These are phyloP conservation scores for Conger conger DNA, from an alignment of 2,113 vertebrate genomes.

Conservation along the genomic window DNA sequence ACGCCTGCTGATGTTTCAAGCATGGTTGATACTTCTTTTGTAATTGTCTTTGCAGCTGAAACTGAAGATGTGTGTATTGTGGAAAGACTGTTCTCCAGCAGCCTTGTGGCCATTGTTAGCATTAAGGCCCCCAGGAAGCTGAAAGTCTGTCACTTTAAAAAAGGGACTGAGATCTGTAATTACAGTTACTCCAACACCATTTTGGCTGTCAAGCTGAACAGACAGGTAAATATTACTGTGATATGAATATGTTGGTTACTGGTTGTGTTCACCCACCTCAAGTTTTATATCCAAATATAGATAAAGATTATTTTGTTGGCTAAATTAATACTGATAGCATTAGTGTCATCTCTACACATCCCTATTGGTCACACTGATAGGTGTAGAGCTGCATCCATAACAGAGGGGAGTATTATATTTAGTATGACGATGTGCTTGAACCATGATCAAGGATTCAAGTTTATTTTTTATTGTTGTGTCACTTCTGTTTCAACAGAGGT, in stretches of 20 bases:
- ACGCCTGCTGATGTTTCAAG: background rate
- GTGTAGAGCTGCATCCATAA: background rate
- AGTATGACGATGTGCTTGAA: background rate
- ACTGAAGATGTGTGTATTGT: conserved; percentile 88
- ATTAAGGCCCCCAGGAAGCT: conserved; percentile 80
- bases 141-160: conserved; percentile 98
- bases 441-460: background rate
- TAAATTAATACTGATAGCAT: no score
- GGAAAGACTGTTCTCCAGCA: conserved; percentile 96
- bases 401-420: background rate
- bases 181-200: conserved; percentile 91
- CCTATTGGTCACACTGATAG: background rate
- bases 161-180: conserved; percentile 96
- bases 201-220: conserved; percentile 84
- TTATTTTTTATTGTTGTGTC: conserved; percentile 22
- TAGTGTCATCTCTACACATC: no score
- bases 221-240: conserved; percentile 72
- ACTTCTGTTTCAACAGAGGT: conserved; percentile 63
- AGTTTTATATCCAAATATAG: no score
- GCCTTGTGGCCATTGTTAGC: conserved; percentile 93
- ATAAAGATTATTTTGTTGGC: no score
- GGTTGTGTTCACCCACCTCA: background rate
- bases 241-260: no score
- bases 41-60: conserved; percentile 66
- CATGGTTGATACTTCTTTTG: background rate